Conservation (phyloP, 1,140 invertebrate species). For the silkworm (Bombyx mori) region ASM3026992v2 NC_085110.1:7851501-7852000, state of each 20-base stretch:
- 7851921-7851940: no score
- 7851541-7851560: slow-evolving; percentile 17
- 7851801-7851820: background rate
- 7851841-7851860: no score
- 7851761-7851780: slow-evolving; percentile 41
- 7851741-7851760: slow-evolving; percentile 84
- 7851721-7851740: slow-evolving; percentile 93
- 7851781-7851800: background rate
- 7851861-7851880: no score
- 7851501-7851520: slow-evolving; percentile 15
- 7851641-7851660: slow-evolving; percentile 43
- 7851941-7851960: no score
- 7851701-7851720: slow-evolving; percentile 94
- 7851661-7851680: slow-evolving; percentile 78
- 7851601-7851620: slow-evolving; percentile 27
- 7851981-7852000: no score
- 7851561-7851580: slow-evolving; percentile 11
- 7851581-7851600: slow-evolving; percentile 19
- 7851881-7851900: no score
- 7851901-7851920: no score
- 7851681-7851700: slow-evolving; percentile 92
- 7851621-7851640: slow-evolving; percentile 27
- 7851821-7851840: no score
- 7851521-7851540: slow-evolving; percentile 26
- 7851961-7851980: no score